Conservation (phyloP, 2,113 vertebrate species). For the Telmatochromis bifrenatus region DNA sequence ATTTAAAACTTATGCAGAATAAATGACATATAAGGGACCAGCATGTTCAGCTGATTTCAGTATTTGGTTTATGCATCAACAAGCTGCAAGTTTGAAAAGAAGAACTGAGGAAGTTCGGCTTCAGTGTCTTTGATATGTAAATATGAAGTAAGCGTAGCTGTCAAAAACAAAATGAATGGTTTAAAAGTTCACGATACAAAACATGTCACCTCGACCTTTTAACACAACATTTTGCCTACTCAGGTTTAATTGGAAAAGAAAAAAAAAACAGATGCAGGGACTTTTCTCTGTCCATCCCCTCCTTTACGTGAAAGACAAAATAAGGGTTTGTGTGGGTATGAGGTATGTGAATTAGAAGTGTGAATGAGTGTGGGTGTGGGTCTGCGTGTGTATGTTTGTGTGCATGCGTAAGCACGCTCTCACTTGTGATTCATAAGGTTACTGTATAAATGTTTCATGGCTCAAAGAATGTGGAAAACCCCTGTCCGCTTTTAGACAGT, state of each 20-base stretch:
- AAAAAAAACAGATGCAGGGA: slow-evolving; percentile 45
- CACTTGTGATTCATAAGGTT: slow-evolving; percentile 65
- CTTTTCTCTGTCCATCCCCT: slow-evolving; percentile 44
- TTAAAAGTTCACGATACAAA: not conserved
- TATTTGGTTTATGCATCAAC: not conserved
- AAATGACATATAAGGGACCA: not conserved
- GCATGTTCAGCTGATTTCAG: not conserved
- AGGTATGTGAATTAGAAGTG: slow-evolving; percentile 9
- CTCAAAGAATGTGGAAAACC: slow-evolving; percentile 60
- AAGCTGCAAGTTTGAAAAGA: not conserved
- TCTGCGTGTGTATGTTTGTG: slow-evolving; percentile 2
- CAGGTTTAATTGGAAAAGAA: slow-evolving; percentile 10
- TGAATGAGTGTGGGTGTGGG: slow-evolving; percentile 27
- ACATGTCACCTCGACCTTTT: not conserved
- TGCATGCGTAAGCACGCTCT: slow-evolving; percentile 3
- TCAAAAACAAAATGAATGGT: not conserved
- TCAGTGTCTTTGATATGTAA: not conserved
- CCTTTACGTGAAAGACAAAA: slow-evolving; percentile 5
- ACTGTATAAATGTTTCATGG: slow-evolving; percentile 45
- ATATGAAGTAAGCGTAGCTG: not conserved
- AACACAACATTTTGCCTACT: not conserved
- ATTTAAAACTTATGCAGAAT: not conserved
- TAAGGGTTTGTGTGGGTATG: slow-evolving; percentile 42
- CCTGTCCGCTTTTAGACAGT: slow-evolving; percentile 48
- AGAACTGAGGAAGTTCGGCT: not conserved